These are phyloP conservation scores for Gryon sp. DNA, from an alignment of 1,140 invertebrate species.

Conservation along the genomic window DNA sequence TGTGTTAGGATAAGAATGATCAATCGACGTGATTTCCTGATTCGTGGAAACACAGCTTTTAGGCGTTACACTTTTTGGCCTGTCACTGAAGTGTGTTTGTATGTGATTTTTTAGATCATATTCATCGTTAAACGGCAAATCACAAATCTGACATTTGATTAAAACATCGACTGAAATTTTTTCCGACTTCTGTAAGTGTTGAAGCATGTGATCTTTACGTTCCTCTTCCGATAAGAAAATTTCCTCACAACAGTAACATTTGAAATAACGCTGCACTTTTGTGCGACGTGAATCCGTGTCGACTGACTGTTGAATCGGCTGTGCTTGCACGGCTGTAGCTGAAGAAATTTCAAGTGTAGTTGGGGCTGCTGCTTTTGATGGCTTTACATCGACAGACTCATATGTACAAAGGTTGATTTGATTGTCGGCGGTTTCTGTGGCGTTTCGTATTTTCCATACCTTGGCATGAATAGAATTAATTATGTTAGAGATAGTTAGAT, in stretches of 20 bases:
- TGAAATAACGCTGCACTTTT: slow-evolving; percentile 49
- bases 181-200: slow-evolving; percentile 28
- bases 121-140: slow-evolving; percentile 20
- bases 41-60: too few relatives aligned
- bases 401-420: too few relatives aligned
- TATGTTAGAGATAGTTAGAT: not conserved
- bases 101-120: slow-evolving; percentile 42
- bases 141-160: slow-evolving; percentile 45
- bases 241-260: slow-evolving; percentile 44
- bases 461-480: slow-evolving; percentile 11
- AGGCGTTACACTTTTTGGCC: not conserved
- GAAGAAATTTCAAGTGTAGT: too few relatives aligned
- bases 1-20: slow-evolving; percentile 21
- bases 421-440: not conserved
- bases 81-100: slow-evolving; percentile 16
- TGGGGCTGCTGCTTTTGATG: too few relatives aligned
- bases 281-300: slow-evolving; percentile 12
- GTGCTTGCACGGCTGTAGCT: not conserved
- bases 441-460: slow-evolving; percentile 24
- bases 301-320: not conserved
- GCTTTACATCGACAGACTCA: not conserved
- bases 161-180: slow-evolving; percentile 37
- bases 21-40: too few relatives aligned
- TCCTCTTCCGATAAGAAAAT: slow-evolving; percentile 38
- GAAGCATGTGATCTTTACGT: slow-evolving; percentile 33